A percentile compares a stretch with the other conserved stretches of the same genome.
phyloP scores from a whole-genome alignment of 1,140 invertebrate genomes.

The Hydropsyche tenuis region DNA sequence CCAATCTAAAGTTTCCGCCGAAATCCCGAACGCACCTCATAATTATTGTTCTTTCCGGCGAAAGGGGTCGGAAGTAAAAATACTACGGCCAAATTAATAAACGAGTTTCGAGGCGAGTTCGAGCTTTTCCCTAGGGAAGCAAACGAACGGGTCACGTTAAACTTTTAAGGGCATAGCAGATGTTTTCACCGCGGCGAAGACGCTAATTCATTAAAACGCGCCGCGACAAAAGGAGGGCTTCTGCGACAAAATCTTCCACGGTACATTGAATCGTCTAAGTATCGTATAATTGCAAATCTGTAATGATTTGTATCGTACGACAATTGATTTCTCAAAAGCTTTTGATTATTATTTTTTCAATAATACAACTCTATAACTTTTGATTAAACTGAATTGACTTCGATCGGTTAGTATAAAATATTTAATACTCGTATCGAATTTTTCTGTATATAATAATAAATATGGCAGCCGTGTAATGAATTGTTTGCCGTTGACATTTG shows the following conservation, averaged over 20 bases:
- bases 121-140: not conserved
- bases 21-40: too few relatives aligned
- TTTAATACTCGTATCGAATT: too few relatives aligned
- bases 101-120: conserved; percentile 9
- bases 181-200: conserved; percentile 26
- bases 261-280: not conserved
- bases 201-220: conserved; percentile 25
- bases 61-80: not conserved
- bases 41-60: too few relatives aligned
- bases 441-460: not conserved
- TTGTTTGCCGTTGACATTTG: not conserved
- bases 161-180: conserved; percentile 31
- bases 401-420: too few relatives aligned
- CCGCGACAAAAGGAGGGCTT: conserved; percentile 20
- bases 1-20: too few relatives aligned
- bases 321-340: too few relatives aligned
- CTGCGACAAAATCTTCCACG: conserved; percentile 6
- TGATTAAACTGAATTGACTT: too few relatives aligned
- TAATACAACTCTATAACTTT: too few relatives aligned
- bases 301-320: too few relatives aligned
- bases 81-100: conserved; percentile 9
- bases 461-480: not conserved
- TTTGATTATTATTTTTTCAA: too few relatives aligned
- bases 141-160: conserved; percentile 10
- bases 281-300: too few relatives aligned